Percentiles rank a stretch among this genome's conserved stretches.
These are phyloP conservation scores for Anthoptus insignis DNA, from an alignment of 2,888 invertebrate genomes.

Conservation along the genomic window DNA sequence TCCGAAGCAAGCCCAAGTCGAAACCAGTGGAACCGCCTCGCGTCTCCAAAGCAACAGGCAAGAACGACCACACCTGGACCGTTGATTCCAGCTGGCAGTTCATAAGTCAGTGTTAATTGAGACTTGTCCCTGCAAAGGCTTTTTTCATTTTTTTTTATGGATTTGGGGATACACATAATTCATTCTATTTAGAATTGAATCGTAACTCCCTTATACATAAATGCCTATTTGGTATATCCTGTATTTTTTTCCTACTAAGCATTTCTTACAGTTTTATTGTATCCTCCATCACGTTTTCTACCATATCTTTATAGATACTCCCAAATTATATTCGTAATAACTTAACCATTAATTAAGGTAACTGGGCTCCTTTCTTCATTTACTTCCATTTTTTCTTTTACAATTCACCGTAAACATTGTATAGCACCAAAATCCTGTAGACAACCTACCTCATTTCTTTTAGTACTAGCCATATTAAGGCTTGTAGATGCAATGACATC, in stretches of 20 bases:
- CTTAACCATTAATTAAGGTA: background rate
- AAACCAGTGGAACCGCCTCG: conserved; percentile 92
- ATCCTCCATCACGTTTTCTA: background rate
- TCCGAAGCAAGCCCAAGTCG: conserved; percentile 87
- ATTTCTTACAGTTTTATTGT: background rate
- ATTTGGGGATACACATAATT: conserved; percentile 8
- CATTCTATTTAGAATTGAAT: background rate
- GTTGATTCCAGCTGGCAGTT: conserved; percentile 97
- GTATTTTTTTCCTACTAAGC: background rate
- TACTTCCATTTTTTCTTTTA: background rate
- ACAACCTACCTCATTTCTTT: background rate
- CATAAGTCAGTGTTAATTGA: conserved; percentile 87
- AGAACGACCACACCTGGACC: conserved; percentile 90
- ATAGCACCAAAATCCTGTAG: background rate
- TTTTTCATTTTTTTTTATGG: conserved; percentile 24
- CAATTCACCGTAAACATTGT: background rate
- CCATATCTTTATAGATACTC: background rate
- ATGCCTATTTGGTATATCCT: background rate
- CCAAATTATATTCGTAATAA: background rate
- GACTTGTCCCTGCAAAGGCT: conserved; percentile 31
- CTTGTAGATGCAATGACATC: background rate
- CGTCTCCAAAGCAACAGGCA: conserved; percentile 80
- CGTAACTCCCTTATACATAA: background rate
- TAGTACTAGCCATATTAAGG: background rate
- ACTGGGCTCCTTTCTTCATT: background rate